Percentiles rank a stretch among this genome's conserved stretches.
Evolutionary conservation across 2,888 invertebrate genomes (phyloP).

Genomic region (Caenorhabditis afra): DNA sequence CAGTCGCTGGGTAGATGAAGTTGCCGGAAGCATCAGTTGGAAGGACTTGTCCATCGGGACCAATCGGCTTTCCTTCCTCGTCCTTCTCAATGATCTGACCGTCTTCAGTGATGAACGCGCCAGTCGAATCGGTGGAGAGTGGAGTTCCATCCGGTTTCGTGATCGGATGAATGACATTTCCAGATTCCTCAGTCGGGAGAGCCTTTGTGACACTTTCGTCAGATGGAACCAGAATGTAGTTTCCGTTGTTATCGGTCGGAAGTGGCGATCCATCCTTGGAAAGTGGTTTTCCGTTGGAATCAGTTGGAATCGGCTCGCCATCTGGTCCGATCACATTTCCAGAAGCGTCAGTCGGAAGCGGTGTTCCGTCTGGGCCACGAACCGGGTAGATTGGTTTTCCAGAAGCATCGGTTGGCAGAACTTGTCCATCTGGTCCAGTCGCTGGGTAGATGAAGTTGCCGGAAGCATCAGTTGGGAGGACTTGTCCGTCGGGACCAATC

Average conservation of each 20-base stretch:
- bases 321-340: constrained; percentile 52
- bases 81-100: too few species aligned
- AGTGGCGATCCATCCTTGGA: constrained; percentile 14
- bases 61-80: too few species aligned
- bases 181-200: too few species aligned
- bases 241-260: constrained; percentile 44
- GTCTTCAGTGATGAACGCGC: too few species aligned
- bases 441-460: constrained; percentile 25
- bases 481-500: too few species aligned
- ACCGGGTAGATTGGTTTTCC: constrained; percentile 24
- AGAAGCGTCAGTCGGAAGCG: constrained; percentile 46
- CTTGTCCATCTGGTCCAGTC: constrained; percentile 17
- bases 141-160: too few species aligned
- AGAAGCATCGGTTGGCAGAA: constrained; percentile 6
- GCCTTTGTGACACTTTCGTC: too few species aligned
- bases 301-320: constrained; percentile 58
- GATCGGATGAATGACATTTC: too few species aligned
- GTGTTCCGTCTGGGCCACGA: constrained; percentile 26
- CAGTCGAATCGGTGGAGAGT: too few species aligned
- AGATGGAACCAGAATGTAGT: constrained; percentile 51
- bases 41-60: too few species aligned
- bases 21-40: too few species aligned
- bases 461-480: constrained; percentile 7
- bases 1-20: too few species aligned
- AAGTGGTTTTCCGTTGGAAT: constrained; percentile 40